Conservation (phyloP, 2,797 vertebrate genomes). For the Adrianichthys oophorus region DNA sequence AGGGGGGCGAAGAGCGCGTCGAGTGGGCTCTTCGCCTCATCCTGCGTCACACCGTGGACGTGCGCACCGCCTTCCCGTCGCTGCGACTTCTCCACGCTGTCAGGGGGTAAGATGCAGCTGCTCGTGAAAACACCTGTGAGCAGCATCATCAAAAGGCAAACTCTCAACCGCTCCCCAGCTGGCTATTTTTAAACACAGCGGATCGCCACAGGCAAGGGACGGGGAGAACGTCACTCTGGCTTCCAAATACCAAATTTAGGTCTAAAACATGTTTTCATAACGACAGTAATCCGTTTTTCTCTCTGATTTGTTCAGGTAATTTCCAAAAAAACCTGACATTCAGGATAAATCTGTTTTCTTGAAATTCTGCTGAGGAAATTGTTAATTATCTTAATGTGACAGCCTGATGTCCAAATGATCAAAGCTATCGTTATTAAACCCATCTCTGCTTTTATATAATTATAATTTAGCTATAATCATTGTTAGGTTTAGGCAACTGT, state of each 20-base stretch:
- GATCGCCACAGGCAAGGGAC: no score
- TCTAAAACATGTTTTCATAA: not conserved
- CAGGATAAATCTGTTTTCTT: slow-evolving; percentile 3
- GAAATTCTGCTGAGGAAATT: slow-evolving; percentile 3
- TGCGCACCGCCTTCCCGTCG: slow-evolving; percentile 92
- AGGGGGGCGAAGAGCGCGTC: slow-evolving; percentile 92
- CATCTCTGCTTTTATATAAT: not conserved
- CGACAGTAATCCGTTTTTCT: no score
- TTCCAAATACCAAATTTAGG: not conserved
- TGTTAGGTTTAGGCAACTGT: no score
- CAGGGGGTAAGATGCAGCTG: slow-evolving; percentile 85
- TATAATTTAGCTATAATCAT: not conserved
- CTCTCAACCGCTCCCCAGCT: slow-evolving; percentile 39
- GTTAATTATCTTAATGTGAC: not conserved
- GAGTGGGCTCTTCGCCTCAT: slow-evolving; percentile 94
- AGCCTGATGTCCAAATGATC: not conserved
- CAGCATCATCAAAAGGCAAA: slow-evolving; percentile 32
- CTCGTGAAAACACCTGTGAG: slow-evolving; percentile 40
- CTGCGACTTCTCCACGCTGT: slow-evolving; percentile 95
- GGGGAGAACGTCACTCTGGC: slow-evolving; percentile 2
- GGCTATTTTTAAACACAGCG: slow-evolving; percentile 60
- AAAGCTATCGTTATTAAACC: not conserved
- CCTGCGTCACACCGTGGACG: slow-evolving; percentile 85
- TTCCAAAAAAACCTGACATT: slow-evolving; percentile 5
- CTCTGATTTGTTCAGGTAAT: not conserved